Evolutionary conservation across 2,797 vertebrate genomes (phyloP).

Genomic region (Poecile montanus): DNA sequence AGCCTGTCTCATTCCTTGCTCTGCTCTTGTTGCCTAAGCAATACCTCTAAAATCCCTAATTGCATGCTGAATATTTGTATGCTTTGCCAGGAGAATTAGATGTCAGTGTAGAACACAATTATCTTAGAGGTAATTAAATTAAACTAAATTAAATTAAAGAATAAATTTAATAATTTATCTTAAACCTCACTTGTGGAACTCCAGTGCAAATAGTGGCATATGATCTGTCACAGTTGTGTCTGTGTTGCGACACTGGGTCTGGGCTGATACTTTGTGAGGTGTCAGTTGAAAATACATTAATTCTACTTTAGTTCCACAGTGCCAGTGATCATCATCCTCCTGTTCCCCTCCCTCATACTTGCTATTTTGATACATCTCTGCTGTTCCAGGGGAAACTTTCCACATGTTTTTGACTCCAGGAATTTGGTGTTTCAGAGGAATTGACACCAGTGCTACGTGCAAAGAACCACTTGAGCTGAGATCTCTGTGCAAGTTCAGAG

Average conservation of each 20-base stretch:
- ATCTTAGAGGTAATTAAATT: neutral
- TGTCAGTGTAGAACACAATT: neutral
- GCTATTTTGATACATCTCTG: neutral
- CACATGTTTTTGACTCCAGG: neutral
- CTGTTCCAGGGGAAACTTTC: neutral
- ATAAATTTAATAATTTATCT: neutral
- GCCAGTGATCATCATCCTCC: neutral
- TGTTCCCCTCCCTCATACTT: neutral
- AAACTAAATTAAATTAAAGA: too few relatives aligned
- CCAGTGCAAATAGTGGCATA: neutral
- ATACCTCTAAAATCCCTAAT: neutral
- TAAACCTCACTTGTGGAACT: neutral
- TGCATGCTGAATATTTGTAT: neutral
- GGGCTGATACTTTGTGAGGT: neutral
- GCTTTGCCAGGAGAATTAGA: neutral
- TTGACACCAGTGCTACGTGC: neutral
- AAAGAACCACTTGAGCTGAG: neutral
- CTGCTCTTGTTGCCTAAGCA: neutral
- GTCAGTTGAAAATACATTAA: neutral
- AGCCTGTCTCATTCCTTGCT: neutral
- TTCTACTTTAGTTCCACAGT: neutral
- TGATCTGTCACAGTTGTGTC: accelerated
- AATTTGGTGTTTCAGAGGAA: neutral
- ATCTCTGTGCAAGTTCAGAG: neutral
- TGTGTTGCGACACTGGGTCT: neutral